Evolutionary conservation across 64 coral and sea anemone genomes (phyloP).

Genomic region (Trachythela sp.): DNA sequence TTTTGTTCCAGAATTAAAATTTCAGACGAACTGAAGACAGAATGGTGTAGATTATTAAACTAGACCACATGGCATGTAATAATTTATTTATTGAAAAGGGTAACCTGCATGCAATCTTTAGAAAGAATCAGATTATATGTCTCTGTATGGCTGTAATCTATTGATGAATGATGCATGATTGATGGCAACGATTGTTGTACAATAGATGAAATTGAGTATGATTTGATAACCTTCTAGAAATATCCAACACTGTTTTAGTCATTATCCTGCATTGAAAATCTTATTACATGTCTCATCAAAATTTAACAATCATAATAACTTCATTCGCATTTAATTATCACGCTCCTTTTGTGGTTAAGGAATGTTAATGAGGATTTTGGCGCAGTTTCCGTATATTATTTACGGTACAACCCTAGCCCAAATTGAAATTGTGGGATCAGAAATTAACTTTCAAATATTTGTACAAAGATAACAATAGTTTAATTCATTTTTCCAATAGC

Average conservation of each 20-base stretch:
- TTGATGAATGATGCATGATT: too few species aligned
- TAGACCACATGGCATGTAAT: neutral
- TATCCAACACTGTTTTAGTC: neutral
- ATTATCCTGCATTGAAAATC: neutral
- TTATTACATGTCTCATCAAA: neutral
- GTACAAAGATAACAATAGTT: neutral
- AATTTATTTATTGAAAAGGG: neutral
- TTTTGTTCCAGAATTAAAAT: neutral
- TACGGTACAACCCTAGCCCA: neutral
- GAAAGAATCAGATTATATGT: too few species aligned
- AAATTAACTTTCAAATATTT: neutral
- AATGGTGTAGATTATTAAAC: neutral
- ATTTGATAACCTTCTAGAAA: neutral
- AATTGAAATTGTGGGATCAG: neutral
- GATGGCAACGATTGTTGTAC: too few species aligned
- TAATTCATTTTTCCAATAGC: neutral
- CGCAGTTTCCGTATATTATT: neutral
- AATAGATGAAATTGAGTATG: too few species aligned
- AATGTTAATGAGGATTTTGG: neutral
- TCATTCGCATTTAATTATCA: neutral
- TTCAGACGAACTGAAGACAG: neutral
- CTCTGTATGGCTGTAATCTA: too few species aligned
- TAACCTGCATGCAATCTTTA: neutral
- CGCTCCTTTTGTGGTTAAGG: neutral
- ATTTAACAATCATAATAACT: neutral